Percentiles rank a stretch among this genome's conserved stretches.
These are phyloP conservation scores for Rhynchonycteris naso DNA, from an alignment of 2,797 vertebrate species.

Conservation along the genomic window DNA sequence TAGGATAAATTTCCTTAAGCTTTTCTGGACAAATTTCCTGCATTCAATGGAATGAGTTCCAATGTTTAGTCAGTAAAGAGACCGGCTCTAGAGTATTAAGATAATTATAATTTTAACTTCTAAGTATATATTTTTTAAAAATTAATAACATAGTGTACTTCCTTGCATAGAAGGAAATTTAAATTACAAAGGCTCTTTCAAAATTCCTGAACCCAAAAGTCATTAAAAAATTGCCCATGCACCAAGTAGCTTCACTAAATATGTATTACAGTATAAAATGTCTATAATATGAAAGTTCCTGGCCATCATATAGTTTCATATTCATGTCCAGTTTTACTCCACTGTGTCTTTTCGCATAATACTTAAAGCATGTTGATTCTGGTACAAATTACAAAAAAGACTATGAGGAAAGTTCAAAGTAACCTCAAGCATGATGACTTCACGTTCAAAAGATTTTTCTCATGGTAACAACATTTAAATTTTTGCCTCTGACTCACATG, in stretches of 20 bases:
- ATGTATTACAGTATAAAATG: slow-evolving; percentile 70
- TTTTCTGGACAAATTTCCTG: slow-evolving; percentile 83
- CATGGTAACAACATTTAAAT: slow-evolving; percentile 61
- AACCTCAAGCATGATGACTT: slow-evolving; percentile 74
- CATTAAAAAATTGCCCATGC: slow-evolving; percentile 72
- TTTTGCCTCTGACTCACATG: slow-evolving; percentile 64
- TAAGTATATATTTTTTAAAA: slow-evolving; percentile 80
- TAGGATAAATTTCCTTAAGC: slow-evolving; percentile 84
- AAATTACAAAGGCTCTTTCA: slow-evolving; percentile 77
- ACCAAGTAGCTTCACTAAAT: slow-evolving; percentile 61
- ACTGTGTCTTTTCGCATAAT: slow-evolving; percentile 9
- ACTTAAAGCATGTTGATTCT: slow-evolving; percentile 59
- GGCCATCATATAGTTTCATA: not conserved
- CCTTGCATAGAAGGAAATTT: slow-evolving; percentile 83
- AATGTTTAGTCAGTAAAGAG: slow-evolving; percentile 84
- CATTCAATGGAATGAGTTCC: slow-evolving; percentile 82
- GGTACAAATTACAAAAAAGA: slow-evolving; percentile 65
- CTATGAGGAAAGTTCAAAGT: slow-evolving; percentile 69
- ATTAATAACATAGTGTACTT: slow-evolving; percentile 80
- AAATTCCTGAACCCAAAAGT: slow-evolving; percentile 79
- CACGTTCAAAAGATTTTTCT: slow-evolving; percentile 69
- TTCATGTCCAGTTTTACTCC: not conserved
- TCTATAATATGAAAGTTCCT: slow-evolving; percentile 53
- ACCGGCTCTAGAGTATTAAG: slow-evolving; percentile 80
- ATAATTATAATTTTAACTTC: slow-evolving; percentile 81